phyloP scores from a whole-genome alignment of 2,797 vertebrate species.

The Moxostoma hubbsi region DNA sequence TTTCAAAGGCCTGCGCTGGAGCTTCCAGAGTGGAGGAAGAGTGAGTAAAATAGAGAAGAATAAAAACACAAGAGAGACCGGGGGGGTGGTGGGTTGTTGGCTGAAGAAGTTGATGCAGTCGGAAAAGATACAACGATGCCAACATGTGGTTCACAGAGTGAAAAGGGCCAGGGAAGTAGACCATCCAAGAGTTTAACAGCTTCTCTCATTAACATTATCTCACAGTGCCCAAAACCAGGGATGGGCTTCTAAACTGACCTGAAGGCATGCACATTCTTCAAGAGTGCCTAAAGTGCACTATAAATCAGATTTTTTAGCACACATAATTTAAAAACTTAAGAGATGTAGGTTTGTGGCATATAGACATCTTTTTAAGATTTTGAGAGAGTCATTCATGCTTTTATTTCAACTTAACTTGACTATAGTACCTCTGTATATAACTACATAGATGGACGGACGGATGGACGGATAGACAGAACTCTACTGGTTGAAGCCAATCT shows the following conservation, averaged over 20 bases:
- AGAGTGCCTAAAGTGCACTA: not conserved
- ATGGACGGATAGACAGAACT: no score
- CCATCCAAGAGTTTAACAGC: slow-evolving; percentile 52
- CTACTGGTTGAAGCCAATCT: no score
- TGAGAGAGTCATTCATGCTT: no score
- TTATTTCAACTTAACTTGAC: no score
- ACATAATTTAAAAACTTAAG: not conserved
- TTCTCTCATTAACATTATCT: slow-evolving; percentile 30
- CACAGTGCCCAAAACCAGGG: slow-evolving; percentile 10
- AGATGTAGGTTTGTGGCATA: no score
- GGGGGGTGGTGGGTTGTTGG: slow-evolving; percentile 23
- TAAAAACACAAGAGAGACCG: slow-evolving; percentile 7
- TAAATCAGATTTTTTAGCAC: not conserved
- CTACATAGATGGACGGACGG: no score
- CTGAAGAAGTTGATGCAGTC: slow-evolving; percentile 72
- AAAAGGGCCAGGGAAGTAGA: slow-evolving; percentile 63
- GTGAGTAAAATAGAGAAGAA: slow-evolving; percentile 44
- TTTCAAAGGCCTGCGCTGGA: slow-evolving; percentile 77
- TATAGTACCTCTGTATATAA: no score
- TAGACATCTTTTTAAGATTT: no score
- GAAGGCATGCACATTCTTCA: not conserved
- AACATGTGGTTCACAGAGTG: slow-evolving; percentile 76
- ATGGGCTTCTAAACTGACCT: slow-evolving; percentile 3
- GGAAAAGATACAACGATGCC: slow-evolving; percentile 67
- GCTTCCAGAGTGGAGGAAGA: slow-evolving; percentile 65